These are phyloP conservation scores for Fregetta grallaria DNA, from an alignment of 2,113 vertebrate genomes.

Conservation along the genomic window DNA sequence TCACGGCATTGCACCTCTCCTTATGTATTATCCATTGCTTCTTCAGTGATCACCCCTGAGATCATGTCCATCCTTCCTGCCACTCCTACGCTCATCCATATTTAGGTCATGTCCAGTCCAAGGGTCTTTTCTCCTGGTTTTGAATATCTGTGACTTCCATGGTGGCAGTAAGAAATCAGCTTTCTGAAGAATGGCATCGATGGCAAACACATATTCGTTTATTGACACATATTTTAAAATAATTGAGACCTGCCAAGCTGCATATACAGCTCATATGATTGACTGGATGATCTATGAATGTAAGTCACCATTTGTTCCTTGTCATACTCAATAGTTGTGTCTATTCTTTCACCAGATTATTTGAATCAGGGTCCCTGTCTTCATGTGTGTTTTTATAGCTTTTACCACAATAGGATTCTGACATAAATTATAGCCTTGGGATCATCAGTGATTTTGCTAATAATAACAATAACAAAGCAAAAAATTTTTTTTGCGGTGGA, in stretches of 20 bases:
- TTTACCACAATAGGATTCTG: not conserved
- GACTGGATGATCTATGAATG: not conserved
- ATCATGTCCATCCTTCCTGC: not conserved
- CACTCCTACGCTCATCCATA: rapidly evolving
- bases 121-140: not conserved
- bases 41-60: not conserved
- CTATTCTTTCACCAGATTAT: not conserved
- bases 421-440: not conserved
- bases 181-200: not conserved
- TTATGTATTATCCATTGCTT: not conserved
- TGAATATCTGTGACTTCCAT: not conserved
- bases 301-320: not conserved
- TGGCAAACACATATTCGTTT: not conserved
- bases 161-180: not conserved
- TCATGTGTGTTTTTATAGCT: not conserved
- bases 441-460: not conserved
- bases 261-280: not conserved
- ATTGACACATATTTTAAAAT: not conserved
- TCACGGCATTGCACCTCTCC: not conserved
- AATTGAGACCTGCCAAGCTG: not conserved
- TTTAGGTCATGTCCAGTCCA: no score
- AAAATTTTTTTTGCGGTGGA: not conserved
- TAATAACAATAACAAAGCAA: not conserved
- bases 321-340: not conserved
- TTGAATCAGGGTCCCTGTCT: not conserved